Percentiles rank a stretch among this genome's conserved stretches.
phyloP scores from a whole-genome alignment of 2,888 invertebrate genomes.

The Lithosia quadra region DNA sequence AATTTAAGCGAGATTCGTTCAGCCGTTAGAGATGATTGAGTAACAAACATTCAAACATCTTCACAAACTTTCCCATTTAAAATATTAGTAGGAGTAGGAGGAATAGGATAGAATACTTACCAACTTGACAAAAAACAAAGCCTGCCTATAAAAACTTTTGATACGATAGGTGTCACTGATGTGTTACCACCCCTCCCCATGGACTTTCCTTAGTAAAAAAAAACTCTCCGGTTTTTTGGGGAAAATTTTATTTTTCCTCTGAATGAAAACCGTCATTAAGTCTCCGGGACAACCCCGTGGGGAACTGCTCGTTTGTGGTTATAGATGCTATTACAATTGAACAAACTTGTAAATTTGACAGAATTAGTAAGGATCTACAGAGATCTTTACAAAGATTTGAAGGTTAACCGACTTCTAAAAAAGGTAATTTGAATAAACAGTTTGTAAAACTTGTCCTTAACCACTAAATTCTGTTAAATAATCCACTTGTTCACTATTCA shows the following conservation, averaged over 20 bases:
- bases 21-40: not conserved
- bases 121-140: not conserved
- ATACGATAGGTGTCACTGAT: conserved; percentile 1
- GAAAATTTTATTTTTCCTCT: not conserved
- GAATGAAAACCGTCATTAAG: conserved; percentile 2
- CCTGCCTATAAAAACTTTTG: conserved; percentile 1
- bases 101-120: not conserved
- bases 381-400: not conserved
- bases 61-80: not conserved
- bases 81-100: not conserved
- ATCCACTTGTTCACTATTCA: not conserved
- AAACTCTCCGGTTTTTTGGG: not conserved
- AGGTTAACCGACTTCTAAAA: too few relatives aligned
- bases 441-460: not conserved
- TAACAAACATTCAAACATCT: not conserved
- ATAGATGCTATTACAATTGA: not conserved
- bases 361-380: not conserved
- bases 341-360: not conserved
- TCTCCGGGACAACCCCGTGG: not conserved
- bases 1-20: not conserved
- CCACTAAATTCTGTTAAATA: not conserved
- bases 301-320: conserved; percentile 1
- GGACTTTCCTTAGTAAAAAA: not conserved
- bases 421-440: too few relatives aligned
- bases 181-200: not conserved